phyloP scores from a whole-genome alignment of 1,140 invertebrate genomes.

The Hyles vespertilio region DNA sequence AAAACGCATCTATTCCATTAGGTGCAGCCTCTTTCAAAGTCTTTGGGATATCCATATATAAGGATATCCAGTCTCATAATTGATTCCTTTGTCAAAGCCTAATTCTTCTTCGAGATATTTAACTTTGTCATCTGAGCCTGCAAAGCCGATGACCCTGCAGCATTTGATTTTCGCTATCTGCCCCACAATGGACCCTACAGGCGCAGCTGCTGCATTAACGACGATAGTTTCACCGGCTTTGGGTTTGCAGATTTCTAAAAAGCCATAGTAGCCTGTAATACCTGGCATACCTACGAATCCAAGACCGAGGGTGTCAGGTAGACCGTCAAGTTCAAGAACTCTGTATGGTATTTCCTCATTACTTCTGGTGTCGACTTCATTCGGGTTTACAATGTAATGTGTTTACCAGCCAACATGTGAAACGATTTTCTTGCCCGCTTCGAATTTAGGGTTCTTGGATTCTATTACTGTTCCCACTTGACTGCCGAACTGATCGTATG shows the following conservation, averaged over 20 bases:
- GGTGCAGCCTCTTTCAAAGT: conserved; percentile 77
- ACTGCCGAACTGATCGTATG: conserved; percentile 47
- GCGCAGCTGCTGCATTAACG: conserved; percentile 79
- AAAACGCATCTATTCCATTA: conserved; percentile 79
- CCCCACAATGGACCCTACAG: conserved; percentile 81
- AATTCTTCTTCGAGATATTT: conserved; percentile 78
- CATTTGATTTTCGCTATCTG: conserved; percentile 85
- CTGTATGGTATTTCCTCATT: conserved; percentile 18
- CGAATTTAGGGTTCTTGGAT: conserved; percentile 55
- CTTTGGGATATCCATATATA: conserved; percentile 68
- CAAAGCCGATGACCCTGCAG: conserved; percentile 83
- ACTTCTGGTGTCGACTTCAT: not conserved
- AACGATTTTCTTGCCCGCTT: conserved; percentile 72
- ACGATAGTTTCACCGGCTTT: conserved; percentile 81
- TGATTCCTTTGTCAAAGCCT: conserved; percentile 81
- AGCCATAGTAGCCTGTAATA: conserved; percentile 83
- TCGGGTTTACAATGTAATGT: conserved; percentile 49
- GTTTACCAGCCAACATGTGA: conserved; percentile 77
- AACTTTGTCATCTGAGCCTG: conserved; percentile 82
- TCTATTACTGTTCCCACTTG: conserved; percentile 45
- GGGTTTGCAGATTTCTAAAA: conserved; percentile 80
- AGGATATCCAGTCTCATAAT: conserved; percentile 81
- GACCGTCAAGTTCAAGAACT: conserved; percentile 28
- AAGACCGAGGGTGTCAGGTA: conserved; percentile 31
- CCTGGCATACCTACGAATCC: conserved; percentile 40